phyloP scores from a whole-genome alignment of 2,797 vertebrate genomes.

The Oophaga sylvatica region DNA sequence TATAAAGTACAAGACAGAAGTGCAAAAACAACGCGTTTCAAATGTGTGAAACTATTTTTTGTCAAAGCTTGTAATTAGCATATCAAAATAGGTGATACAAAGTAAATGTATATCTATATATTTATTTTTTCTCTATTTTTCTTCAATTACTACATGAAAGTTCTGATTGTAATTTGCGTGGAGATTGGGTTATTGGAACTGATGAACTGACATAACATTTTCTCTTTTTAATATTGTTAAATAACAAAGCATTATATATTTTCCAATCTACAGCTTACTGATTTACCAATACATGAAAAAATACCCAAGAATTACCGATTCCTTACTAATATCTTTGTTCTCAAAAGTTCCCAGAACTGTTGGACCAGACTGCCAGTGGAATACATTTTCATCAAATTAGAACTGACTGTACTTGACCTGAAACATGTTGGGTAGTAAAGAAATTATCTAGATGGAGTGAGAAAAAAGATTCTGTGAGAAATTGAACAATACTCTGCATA shows the following conservation, averaged over 20 bases:
- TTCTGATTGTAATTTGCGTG: too few species aligned
- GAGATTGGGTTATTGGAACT: too few species aligned
- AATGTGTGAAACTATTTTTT: too few species aligned
- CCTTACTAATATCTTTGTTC: slow-evolving; percentile 41
- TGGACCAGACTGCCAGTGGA: slow-evolving; percentile 30
- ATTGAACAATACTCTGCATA: background rate
- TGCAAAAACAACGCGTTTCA: too few species aligned
- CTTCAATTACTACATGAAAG: too few species aligned
- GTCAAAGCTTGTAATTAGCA: too few species aligned
- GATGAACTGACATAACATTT: too few species aligned
- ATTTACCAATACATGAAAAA: background rate
- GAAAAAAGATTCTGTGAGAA: background rate
- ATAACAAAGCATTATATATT: background rate
- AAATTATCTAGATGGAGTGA: slow-evolving; percentile 31
- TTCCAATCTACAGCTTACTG: background rate
- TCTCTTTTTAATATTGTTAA: background rate
- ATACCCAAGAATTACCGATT: slow-evolving; percentile 15
- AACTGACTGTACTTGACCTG: slow-evolving; percentile 14
- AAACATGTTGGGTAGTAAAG: slow-evolving; percentile 12
- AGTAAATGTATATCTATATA: too few species aligned
- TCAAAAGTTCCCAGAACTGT: slow-evolving; percentile 48
- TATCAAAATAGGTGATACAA: too few species aligned
- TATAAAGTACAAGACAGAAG: too few species aligned
- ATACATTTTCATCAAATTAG: slow-evolving; percentile 52
- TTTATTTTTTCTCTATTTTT: too few species aligned